These are phyloP conservation scores for Proales similis DNA, from an alignment of 1,140 invertebrate species.

Conservation along the genomic window DNA sequence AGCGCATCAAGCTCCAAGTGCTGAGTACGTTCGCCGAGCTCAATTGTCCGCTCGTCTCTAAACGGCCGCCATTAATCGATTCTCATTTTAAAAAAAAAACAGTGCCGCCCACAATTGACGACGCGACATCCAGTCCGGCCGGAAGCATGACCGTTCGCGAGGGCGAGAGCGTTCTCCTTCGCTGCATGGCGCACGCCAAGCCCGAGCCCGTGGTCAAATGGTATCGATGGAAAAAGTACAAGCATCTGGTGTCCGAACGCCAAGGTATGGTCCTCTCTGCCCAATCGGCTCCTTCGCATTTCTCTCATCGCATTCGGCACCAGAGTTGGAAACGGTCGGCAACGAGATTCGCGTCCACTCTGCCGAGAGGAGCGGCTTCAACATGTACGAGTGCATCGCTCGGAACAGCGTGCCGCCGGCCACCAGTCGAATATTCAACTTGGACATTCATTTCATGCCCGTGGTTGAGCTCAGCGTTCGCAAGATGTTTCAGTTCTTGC, in stretches of 20 bases:
- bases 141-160: conserved; percentile 5
- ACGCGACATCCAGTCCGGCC: not conserved
- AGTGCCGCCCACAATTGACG: conserved; percentile 23
- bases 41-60: not conserved
- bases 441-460: conserved; percentile 17
- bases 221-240: conserved; percentile 34
- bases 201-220: conserved; percentile 25
- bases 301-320: no score
- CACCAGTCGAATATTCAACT: conserved; percentile 10
- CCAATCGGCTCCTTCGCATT: no score
- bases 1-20: not conserved
- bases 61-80: not conserved
- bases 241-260: not conserved
- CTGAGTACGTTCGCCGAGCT: conserved; percentile 4
- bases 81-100: not conserved
- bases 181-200: conserved; percentile 12
- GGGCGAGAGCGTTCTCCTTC: not conserved
- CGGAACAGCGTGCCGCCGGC: conserved; percentile 18
- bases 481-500: conserved; percentile 1
- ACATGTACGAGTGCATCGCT: conserved; percentile 33
- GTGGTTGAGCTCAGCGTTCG: not conserved
- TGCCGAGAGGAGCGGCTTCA: conserved; percentile 1
- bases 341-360: not conserved
- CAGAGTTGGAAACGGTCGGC: conserved; percentile 15
- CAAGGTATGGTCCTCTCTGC: no score